Evolutionary conservation across 2,113 vertebrate genomes (phyloP), one percentile per base, ranked within the genome.

Genomic region (Tragelaphus scriptus): DNA sequence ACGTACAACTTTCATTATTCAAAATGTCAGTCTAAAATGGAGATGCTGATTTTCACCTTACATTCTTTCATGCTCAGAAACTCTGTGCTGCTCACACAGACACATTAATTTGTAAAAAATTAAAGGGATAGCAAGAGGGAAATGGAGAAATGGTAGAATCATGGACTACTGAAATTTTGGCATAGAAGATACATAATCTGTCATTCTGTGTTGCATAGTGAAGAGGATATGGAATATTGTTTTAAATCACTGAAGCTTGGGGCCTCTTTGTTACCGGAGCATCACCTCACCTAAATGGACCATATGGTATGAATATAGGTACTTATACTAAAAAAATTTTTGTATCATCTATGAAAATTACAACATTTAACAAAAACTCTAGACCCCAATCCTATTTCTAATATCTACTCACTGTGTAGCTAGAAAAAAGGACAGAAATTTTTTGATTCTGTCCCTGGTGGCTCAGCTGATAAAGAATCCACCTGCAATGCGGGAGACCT

Each of bases 1-100:
- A 58, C 30, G 63, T n/a, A 89, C 0, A 68, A 36, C n/a, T 36
- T 92, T 85, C 80, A 59, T 96, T 95, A 11, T 87, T 93, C 55
- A 85, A 90, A 96, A 75, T 92, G 53, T 89, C 86, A 96, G 40
- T 82, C 44, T 90, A 97, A 81, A 61, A 93, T 13, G 88, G 77
- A 84, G 61, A 86, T 36, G 25, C 26, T 82, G 68, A 4, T 91
- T 96, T 75, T 47, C 4, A 90, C 19, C 36, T 91, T 75, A 61
- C 10, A 84, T 80, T 81, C 56, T 87, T 81, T 49, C 80, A 68
- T 84, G 30, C 4, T 77, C 3, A 47, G 79, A 87, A 87, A 68
- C 28, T 82, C 53, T 75, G 47, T 79, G 28, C 36, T 88, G 47
- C 23, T 88, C 93, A 47, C 4, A 65, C 5, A 58, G 26, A 95